A percentile compares a stretch with the other conserved stretches of the same genome.
These are phyloP conservation scores for Rutilus rutilus DNA, from an alignment of 2,113 vertebrate species.

Conservation along the genomic window DNA sequence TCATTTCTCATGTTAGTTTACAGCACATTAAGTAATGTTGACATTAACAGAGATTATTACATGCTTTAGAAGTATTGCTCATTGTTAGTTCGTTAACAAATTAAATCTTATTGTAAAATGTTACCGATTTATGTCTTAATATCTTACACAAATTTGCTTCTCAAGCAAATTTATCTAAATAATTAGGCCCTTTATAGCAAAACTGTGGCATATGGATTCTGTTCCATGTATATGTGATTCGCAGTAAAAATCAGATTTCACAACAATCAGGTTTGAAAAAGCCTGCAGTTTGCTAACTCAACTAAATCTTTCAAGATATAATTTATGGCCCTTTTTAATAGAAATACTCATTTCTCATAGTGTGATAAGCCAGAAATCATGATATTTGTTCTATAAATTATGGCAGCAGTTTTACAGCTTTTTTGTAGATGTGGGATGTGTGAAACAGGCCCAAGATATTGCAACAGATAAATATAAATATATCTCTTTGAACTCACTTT, in stretches of 20 bases:
- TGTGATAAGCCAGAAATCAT: neutral
- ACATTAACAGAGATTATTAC: no score
- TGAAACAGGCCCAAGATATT: neutral
- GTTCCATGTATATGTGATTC: neutral
- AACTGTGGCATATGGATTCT: neutral
- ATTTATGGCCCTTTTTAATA: neutral
- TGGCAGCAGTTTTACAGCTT: neutral
- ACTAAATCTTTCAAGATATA: neutral
- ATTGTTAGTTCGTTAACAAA: no score
- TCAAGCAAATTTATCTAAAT: neutral
- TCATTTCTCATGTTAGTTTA: no score
- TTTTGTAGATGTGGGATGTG: neutral
- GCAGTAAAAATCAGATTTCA: neutral
- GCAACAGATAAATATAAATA: neutral
- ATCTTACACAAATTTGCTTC: neutral
- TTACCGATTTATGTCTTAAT: neutral
- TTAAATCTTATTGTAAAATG: no score
- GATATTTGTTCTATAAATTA: neutral
- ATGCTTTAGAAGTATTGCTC: no score
- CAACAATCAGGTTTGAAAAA: neutral
- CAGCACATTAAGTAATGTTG: no score
- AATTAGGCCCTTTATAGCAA: neutral
- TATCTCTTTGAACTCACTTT: slow-evolving; percentile 74
- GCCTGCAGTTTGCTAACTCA: neutral
- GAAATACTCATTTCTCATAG: neutral